Conservation (phyloP, 2,888 invertebrate genomes). For the Synergus laeviventris region DNA sequence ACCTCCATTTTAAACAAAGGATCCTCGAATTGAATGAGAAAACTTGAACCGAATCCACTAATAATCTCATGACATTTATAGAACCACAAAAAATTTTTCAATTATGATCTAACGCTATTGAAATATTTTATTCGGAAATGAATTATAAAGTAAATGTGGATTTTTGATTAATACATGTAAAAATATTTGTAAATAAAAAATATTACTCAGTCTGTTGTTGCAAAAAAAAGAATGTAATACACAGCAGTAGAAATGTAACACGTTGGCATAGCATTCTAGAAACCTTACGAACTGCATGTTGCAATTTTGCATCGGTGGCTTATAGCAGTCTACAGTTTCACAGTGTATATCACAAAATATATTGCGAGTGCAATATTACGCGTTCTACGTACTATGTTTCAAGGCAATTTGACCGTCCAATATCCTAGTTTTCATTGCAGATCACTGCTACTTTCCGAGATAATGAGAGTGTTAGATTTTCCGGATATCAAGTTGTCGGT, state of each 20-base stretch:
- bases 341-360: constrained; percentile 18
- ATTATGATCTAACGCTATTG: too few relatives aligned
- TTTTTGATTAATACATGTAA: too few relatives aligned
- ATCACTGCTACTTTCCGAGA: constrained; percentile 11
- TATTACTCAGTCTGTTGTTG: neutral
- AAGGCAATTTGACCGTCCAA: constrained; percentile 31
- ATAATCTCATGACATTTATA: neutral
- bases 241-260: constrained; percentile 32
- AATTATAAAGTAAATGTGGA: too few relatives aligned
- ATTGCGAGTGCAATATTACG: constrained; percentile 28
- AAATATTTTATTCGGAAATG: too few relatives aligned
- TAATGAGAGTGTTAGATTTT: neutral
- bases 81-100: neutral
- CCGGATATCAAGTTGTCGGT: neutral
- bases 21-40: neutral
- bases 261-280: constrained; percentile 22
- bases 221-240: constrained; percentile 19
- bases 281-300: constrained; percentile 26
- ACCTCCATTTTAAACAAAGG: neutral
- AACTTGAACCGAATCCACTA: neutral
- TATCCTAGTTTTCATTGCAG: constrained; percentile 30
- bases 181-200: neutral
- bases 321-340: constrained; percentile 22
- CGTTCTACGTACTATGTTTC: constrained; percentile 20
- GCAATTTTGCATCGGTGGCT: constrained; percentile 27